phyloP scores from a whole-genome alignment of 2,797 vertebrate genomes.

The Mustela erminea region DNA sequence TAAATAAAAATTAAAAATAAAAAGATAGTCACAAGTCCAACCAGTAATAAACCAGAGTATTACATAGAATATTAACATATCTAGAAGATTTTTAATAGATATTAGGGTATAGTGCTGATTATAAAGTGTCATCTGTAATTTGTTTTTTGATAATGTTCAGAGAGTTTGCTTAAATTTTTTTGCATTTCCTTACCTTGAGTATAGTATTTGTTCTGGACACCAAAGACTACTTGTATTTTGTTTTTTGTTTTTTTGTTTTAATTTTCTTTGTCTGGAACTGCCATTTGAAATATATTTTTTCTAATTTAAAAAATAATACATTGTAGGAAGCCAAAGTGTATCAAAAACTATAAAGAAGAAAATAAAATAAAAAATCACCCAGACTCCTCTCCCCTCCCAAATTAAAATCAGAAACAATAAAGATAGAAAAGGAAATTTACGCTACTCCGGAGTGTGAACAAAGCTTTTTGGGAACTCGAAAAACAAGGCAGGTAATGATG shows the following conservation, averaged over 20 bases:
- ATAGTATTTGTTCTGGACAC: slow-evolving; percentile 3
- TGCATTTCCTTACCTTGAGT: neutral
- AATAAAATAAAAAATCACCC: slow-evolving; percentile 30
- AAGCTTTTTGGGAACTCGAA: neutral
- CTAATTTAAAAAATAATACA: neutral
- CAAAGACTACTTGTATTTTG: neutral
- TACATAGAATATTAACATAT: slow-evolving; percentile 42
- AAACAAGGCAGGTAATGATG: neutral
- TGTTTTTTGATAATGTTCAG: neutral
- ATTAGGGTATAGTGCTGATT: neutral
- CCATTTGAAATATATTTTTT: slow-evolving; percentile 35
- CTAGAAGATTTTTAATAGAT: slow-evolving; percentile 20
- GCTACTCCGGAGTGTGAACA: neutral
- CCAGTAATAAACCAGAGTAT: neutral
- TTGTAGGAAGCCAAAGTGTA: neutral
- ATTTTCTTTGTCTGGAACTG: neutral
- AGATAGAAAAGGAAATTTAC: slow-evolving; percentile 23
- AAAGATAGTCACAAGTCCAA: neutral
- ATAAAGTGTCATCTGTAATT: slow-evolving; percentile 44
- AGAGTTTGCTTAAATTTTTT: slow-evolving; percentile 23
- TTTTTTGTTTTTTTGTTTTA: neutral
- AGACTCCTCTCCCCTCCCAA: neutral
- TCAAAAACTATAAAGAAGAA: slow-evolving; percentile 19
- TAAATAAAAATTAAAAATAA: neutral
- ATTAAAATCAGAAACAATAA: slow-evolving; percentile 32